Evolutionary conservation across 2,888 invertebrate species (phyloP), one percentile per base, ranked within the genome.

Genomic region (Melangyna quadrimaculata): DNA sequence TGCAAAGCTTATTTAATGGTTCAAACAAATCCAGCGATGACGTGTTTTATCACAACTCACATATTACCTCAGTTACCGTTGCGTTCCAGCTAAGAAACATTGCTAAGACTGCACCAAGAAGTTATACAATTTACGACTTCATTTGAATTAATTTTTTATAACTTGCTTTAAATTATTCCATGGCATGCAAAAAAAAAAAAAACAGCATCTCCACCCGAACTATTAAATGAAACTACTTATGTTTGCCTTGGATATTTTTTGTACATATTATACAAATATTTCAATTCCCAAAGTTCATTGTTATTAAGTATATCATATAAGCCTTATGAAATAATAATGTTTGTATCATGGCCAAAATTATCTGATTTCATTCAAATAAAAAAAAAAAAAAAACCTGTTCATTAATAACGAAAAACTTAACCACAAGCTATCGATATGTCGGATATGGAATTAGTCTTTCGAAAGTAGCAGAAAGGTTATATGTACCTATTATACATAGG

Each of bases 401-500:
- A 65, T 17, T 43, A 57, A 67, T 75, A 57, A 43, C 12, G 1
- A 75, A n/a, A 75, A 45, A 67, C 57, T 1, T 45, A 59, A 24
- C 14, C 40, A 40, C 12, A 32, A 27, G n/a, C 57, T 40, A 17
- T 63, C 29, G 45, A 10, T n/a, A n/a, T 24, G 32, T 27, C 35
- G 71, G 45, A 19, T 45, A 59, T 73, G 73, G 67, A 79, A 73
- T 78, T 57, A 65, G 29, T 71, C 32, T 57, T 67, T 72, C 40
- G 78, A 78, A 78, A 45, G 45, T 14, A 57, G 32, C 17, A 73
- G 72, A 67, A 79, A 79, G 73, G 79, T 72, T 61, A 40, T n/a
- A 51, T 14, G n/a, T n/a, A n/a, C n/a, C n/a, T 9, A 19, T 12
- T 48, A 43, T 43, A 17, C n/a, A n/a, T n/a, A n/a, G n/a, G n/a